Base-by-base conservation (phyloP, 2,113 vertebrate genomes). In the Eudyptes chrysolophus region DNA sequence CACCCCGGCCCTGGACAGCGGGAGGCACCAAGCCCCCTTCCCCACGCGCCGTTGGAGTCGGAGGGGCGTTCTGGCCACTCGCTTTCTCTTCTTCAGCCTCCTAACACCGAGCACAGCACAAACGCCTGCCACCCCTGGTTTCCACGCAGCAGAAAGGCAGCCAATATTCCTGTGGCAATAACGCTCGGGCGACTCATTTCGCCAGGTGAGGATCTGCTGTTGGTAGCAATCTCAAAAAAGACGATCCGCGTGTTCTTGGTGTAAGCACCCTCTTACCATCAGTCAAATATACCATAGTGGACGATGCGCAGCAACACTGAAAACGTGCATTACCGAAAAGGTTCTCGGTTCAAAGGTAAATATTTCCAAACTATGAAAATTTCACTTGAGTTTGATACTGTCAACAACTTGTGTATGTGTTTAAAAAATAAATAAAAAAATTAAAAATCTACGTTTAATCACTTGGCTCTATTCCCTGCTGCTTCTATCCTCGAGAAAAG, bases 241-340 rank as follows among this genome's bases (percentile, higher is more conserved):
- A 46, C 13, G 7, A 9, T 38, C 54, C 22, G 64, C 10, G 7
- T 20, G 49, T 68, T n/a, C 68, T 46, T 21, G 21, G 20, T 7
- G 29, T 51, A 34, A 81, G 57, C 10, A 25, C 44, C 20, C 30
- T 71, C 21, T 25, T 29, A 10, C 10, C 36, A 16, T 21, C 29
- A 32, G 14, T 22, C 60, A 72, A 24, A 36, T 7, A 27, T 0
- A 38, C 19, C 49, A 29, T 1, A 51, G 42, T 0, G 40, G 65
- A 16, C 6, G n/a, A n/a, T 1, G 8, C 30, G 25, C 5, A 60
- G 29, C 20, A 36, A n/a, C 3, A 24, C 10, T 29, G 10, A 25
- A 60, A 52, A 21, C 0, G 7, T 4, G 14, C 8, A 24, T 21
- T 48, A 30, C 15, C 36, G 54, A 27, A 86, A 78, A 69, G 21